Percentiles rank a stretch among this genome's conserved stretches.
Evolutionary conservation across 2,888 invertebrate genomes (phyloP).

Genomic region (Neoaliturus tenellus): DNA sequence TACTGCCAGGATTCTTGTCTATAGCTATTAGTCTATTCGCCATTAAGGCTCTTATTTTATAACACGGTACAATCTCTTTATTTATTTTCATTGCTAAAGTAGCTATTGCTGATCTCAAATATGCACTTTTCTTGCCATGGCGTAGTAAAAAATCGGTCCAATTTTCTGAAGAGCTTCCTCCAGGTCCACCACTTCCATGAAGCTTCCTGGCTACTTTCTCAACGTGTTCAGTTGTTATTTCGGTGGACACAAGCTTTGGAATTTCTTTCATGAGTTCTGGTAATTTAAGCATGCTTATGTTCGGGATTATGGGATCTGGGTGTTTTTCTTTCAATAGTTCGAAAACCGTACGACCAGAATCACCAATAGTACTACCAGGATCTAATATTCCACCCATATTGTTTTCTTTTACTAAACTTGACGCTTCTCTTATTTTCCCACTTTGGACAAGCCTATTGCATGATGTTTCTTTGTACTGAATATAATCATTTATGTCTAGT

Average conservation of each 20-base stretch:
- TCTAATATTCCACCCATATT: not conserved
- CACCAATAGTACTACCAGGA: not conserved
- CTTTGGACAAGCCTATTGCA: not conserved
- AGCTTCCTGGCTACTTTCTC: slow-evolving; percentile 6
- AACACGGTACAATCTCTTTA: not conserved
- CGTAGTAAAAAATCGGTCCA: not conserved
- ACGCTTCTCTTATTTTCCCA: slow-evolving; percentile 3
- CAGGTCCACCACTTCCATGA: slow-evolving; percentile 2
- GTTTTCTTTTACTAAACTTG: not conserved
- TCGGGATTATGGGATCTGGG: not conserved
- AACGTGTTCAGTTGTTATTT: slow-evolving; percentile 32
- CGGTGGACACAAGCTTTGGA: not conserved
- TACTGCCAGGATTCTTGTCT: slow-evolving; percentile 30
- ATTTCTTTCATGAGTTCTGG: not conserved
- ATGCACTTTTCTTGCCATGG: not conserved
- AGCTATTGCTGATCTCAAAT: not conserved
- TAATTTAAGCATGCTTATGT: not conserved
- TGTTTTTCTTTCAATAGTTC: not conserved
- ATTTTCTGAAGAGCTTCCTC: slow-evolving; percentile 3
- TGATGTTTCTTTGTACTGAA: not conserved
- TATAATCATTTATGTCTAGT: not conserved
- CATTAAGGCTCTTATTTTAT: not conserved
- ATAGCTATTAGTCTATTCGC: not conserved
- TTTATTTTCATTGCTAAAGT: not conserved
- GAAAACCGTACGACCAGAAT: not conserved